Evolutionary conservation across 2,113 vertebrate species (phyloP).

Genomic region (Apodemus speciosus): DNA sequence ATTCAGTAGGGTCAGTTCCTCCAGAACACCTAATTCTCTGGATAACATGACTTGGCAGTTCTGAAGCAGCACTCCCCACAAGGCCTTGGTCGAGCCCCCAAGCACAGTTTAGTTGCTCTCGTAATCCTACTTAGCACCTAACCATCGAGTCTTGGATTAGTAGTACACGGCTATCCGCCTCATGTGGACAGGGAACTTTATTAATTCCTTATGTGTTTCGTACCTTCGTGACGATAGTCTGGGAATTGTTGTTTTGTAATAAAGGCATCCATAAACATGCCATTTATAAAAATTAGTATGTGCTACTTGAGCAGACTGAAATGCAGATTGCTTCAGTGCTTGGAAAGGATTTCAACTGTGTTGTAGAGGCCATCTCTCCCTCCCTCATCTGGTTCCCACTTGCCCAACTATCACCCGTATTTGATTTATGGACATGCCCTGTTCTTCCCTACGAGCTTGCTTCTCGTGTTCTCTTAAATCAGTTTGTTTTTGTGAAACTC

Average conservation of each 20-base stretch:
- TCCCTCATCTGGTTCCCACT: slow-evolving; percentile 22
- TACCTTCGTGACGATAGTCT: not conserved
- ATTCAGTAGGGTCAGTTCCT: not conserved
- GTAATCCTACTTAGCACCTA: not conserved
- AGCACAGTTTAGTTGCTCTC: not conserved
- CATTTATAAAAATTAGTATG: slow-evolving; percentile 63
- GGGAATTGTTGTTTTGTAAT: slow-evolving; percentile 51
- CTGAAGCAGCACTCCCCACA: accelerated
- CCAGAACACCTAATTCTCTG: not conserved
- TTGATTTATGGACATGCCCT: slow-evolving; percentile 18
- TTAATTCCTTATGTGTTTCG: slow-evolving; percentile 40
- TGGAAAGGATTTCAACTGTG: slow-evolving; percentile 12
- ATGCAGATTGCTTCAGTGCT: slow-evolving; percentile 27
- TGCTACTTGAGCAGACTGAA: slow-evolving; percentile 40
- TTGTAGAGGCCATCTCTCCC: not conserved
- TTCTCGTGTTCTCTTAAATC: slow-evolving; percentile 30
- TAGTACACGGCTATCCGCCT: not conserved
- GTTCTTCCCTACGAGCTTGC: not conserved
- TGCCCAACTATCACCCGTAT: not conserved
- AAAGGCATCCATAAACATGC: slow-evolving; percentile 52
- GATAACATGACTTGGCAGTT: not conserved
- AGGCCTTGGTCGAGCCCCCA: not conserved
- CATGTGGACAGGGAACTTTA: not conserved
- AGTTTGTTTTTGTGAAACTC: slow-evolving; percentile 48
- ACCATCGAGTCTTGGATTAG: not conserved